Base-by-base conservation (phyloP, 2,113 vertebrate genomes). In the Daphoenositta chrysoptera region DNA sequence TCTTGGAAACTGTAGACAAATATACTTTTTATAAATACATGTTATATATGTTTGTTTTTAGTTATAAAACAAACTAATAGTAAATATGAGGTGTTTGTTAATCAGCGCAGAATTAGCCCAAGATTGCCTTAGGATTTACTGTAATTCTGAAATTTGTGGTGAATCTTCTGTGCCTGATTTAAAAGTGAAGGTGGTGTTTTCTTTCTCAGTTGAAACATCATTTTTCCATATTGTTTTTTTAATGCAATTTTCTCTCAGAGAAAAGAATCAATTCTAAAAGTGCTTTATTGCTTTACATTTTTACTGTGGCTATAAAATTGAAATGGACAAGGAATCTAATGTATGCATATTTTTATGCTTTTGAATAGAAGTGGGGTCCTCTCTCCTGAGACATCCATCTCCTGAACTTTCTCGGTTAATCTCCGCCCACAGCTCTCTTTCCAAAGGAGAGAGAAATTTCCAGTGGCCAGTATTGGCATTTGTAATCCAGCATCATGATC, bases 381-480 rank as follows among this genome's bases (percentile, higher is more conserved):
- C 99, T 13, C 98, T 99, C 57, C 96, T 99, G 96, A 98, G 99
- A 87, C 99, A 99, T 98, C 99, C 99, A 39, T 99, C 99, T 96
- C 99, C 99, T 30, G 99, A 99, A 98, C 98, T 99, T 56, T 99
- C 99, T 84, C 98, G 99, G 68, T 98, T 99, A 89, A 99, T 99
- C 97, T 99, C 99, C 60, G 99, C 99, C 83, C 99, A 99, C 75
- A 99, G 99, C 97, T 99, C 99, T 76, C 99, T 99, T 97, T 99
- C 99, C 96, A 99, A 99, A 95, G 99, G 99, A 87, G 99, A 99
- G 97, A 98, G 99, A 94, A 99, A 99, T 97, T 99, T 99, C 98
- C 99, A 99, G 94, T 99, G 99, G 99, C 99, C 99, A 21, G 99
- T 99, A 73, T 94, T 99, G 96, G 99, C 99, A 84, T 99, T 99